Evolutionary conservation across 2,888 invertebrate species (phyloP), one percentile per base, ranked within the genome.

Genomic region (Thecophora atra): DNA sequence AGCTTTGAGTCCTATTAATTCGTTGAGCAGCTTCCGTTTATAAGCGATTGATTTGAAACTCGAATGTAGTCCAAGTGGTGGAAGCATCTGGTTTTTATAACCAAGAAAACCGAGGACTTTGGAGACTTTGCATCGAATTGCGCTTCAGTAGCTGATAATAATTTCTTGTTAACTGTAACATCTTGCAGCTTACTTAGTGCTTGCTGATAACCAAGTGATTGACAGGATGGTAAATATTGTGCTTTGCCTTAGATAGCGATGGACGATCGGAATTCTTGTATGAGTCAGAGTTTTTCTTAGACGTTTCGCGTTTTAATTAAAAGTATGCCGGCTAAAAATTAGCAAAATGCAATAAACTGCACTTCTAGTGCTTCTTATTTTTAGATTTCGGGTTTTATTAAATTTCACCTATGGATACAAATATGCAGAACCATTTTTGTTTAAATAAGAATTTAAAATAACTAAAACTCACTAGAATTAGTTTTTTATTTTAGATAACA

Each of bases 151-250:
- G 47, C 47, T 47, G 47, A 47, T 47, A 47, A 47, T 47, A n/a
- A n/a, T 1, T 47, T 47, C 47, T 47, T n/a, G 13, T 15, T 47
- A 15, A 47, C n/a, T 47, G 4, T 11, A 2, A 37, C 37, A 37
- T 37, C 37, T 37, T 37, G 11, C 6, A 8, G 37, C 37, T 19
- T 24, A 24, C 19, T 21, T 56, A 56, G 19, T 19, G 47, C 24
- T 65, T 19, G 47, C 17, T 64, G 44, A 11, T 44, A 15, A 28
- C 24, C 58, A 5, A 47, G 17, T 54, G 54, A 47, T 0, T 69
- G 69, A 70, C 70, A 63, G 30, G 8, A 37, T 37, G 15, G 52
- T 37, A 70, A 70, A 70, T 62, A 70, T 52, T 26, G 54, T 42
- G 30, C 56, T 24, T 3, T 52, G 8, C 21, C 21, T 6, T 24